phyloP scores from a whole-genome alignment of 1,140 invertebrate genomes.

The Drosophila jambulina region DNA sequence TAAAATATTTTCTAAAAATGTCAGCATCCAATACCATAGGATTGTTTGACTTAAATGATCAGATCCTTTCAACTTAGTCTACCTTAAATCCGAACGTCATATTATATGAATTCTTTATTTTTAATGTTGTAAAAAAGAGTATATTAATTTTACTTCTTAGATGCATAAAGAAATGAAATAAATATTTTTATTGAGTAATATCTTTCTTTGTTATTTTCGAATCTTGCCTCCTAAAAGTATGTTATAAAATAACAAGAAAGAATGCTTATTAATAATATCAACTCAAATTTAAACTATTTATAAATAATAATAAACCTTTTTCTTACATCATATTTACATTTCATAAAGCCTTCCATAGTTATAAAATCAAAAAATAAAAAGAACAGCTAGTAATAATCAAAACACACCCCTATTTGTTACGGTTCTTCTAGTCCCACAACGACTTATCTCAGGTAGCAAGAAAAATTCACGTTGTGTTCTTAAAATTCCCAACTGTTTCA shows the following conservation, averaged over 20 bases:
- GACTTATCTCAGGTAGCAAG: background rate
- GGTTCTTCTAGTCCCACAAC: background rate
- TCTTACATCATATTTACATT: too few species aligned
- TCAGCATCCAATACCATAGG: background rate
- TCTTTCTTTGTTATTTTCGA: background rate
- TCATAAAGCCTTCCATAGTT: background rate
- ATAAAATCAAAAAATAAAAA: background rate
- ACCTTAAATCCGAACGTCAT: background rate
- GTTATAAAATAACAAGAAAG: too few species aligned
- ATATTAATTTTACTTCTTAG: too few species aligned
- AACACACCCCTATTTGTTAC: background rate
- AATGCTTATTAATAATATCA: background rate
- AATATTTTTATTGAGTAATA: too few species aligned
- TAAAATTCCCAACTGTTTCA: slow-evolving; percentile 8
- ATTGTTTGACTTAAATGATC: background rate
- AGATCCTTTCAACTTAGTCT: background rate
- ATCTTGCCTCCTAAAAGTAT: background rate
- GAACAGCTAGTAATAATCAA: background rate
- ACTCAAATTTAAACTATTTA: background rate
- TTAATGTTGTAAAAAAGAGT: background rate
- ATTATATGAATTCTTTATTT: background rate
- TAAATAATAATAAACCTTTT: too few species aligned
- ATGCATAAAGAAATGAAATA: background rate
- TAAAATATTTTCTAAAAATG: background rate
- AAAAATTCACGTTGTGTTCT: background rate